These are phyloP conservation scores for Taenioides sp. DNA, from an alignment of 2,797 vertebrate species.

Conservation along the genomic window DNA sequence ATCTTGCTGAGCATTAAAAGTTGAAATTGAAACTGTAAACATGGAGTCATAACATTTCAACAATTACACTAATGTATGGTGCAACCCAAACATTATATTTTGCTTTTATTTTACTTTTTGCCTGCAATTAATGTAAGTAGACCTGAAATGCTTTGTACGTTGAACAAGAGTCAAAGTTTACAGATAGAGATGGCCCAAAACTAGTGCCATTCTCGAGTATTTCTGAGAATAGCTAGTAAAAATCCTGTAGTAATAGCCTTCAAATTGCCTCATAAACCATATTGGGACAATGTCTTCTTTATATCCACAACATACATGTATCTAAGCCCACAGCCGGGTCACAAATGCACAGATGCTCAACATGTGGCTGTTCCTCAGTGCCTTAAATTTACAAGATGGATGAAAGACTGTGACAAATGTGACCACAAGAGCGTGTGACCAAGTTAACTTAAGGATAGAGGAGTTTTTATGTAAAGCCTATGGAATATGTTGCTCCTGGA, in stretches of 20 bases:
- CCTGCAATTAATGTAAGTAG: background rate
- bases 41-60: conserved; percentile 3
- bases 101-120: background rate
- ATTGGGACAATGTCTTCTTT: background rate
- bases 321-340: background rate
- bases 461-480: conserved; percentile 9
- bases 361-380: conserved; percentile 6
- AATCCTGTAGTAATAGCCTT: background rate
- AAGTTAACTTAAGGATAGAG: conserved; percentile 10
- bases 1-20: conserved; percentile 22
- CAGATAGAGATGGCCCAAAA: background rate
- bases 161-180: background rate
- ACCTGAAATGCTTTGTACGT: background rate
- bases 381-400: conserved; percentile 12
- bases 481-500: conserved; percentile 14
- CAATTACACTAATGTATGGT: no score
- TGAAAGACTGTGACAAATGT: conserved; percentile 15
- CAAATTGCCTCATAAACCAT: background rate
- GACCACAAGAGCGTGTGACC: conserved; percentile 7
- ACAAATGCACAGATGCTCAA: conserved; percentile 10
- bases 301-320: conserved; percentile 4
- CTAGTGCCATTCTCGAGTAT: background rate
- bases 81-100: no score
- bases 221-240: background rate
- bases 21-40: conserved; percentile 4